These are phyloP conservation scores for Atta texana DNA, from an alignment of 1,140 invertebrate genomes.

Conservation along the genomic window DNA sequence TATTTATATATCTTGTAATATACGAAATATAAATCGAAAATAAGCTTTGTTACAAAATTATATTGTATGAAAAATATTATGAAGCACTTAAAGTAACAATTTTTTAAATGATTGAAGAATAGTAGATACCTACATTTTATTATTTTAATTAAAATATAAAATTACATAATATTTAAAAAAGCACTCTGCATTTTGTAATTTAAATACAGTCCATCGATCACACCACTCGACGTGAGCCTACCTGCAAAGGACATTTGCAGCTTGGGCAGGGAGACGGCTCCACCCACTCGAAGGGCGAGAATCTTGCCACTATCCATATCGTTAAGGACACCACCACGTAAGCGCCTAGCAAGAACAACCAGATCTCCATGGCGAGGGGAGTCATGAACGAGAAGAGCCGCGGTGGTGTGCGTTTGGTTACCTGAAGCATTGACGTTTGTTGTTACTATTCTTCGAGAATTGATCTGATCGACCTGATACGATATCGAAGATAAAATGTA, in stretches of 20 bases:
- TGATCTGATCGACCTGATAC: not conserved
- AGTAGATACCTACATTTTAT: not conserved
- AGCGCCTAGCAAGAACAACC: slow-evolving; percentile 89
- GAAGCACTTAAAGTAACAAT: not conserved
- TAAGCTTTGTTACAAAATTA: not conserved
- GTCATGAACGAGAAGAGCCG: slow-evolving; percentile 90
- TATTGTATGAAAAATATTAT: not conserved
- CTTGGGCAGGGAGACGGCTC: slow-evolving; percentile 87
- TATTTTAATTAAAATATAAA: not conserved
- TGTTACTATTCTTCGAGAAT: slow-evolving; percentile 48
- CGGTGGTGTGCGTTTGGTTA: slow-evolving; percentile 87
- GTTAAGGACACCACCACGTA: slow-evolving; percentile 90
- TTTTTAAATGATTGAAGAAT: not conserved
- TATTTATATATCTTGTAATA: slow-evolving; percentile 11
- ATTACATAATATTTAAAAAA: not conserved
- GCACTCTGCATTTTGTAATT: not conserved
- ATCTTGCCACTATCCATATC: slow-evolving; percentile 91
- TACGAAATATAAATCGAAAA: not conserved
- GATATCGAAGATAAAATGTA: not conserved
- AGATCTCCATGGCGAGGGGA: slow-evolving; percentile 90
- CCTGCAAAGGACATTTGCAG: slow-evolving; percentile 85
- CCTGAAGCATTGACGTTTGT: slow-evolving; percentile 84
- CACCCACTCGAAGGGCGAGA: slow-evolving; percentile 91
- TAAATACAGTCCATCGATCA: slow-evolving; percentile 16
- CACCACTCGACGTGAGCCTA: slow-evolving; percentile 83